Percentiles rank a stretch among this genome's conserved stretches.
Conservation (phyloP, 2,113 vertebrate species). For the Siphamia tubifer region DNA sequence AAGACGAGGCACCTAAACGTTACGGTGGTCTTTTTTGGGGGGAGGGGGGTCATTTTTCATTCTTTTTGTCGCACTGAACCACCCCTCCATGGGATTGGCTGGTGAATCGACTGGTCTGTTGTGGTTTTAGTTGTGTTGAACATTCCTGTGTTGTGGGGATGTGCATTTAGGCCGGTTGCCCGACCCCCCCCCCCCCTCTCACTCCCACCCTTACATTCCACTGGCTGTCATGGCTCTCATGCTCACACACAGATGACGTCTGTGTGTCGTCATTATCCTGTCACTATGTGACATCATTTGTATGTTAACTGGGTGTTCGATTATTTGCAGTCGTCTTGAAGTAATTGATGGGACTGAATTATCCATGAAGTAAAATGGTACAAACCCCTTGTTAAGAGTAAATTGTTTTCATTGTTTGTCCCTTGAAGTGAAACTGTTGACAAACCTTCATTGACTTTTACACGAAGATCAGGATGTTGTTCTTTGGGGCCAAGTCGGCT, state of each 20-base stretch:
- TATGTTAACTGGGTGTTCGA: slow-evolving; percentile 73
- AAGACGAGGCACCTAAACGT: no score
- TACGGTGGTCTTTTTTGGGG: no score
- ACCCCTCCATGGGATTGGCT: no score
- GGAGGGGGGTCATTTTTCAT: no score
- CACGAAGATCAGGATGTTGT: background rate
- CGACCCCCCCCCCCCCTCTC: background rate
- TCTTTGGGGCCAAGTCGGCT: slow-evolving; percentile 9
- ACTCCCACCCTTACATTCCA: slow-evolving; percentile 64
- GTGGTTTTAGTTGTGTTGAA: no score
- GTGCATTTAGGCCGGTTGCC: no score
- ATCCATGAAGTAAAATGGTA: slow-evolving; percentile 74
- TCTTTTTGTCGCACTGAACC: no score
- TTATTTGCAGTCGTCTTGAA: slow-evolving; percentile 76
- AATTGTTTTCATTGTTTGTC: slow-evolving; percentile 29
- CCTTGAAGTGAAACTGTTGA: slow-evolving; percentile 18
- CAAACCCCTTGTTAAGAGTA: slow-evolving; percentile 34
- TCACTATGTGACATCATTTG: slow-evolving; percentile 92
- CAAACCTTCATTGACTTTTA: background rate
- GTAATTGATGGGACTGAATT: slow-evolving; percentile 74
- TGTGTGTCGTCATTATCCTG: slow-evolving; percentile 85
- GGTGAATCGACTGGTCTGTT: no score
- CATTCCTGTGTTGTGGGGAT: no score
- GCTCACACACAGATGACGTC: slow-evolving; percentile 61
- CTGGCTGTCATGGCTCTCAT: slow-evolving; percentile 45